Conservation (phyloP, 2,888 invertebrate genomes). For the Sisyra nigra region DNA sequence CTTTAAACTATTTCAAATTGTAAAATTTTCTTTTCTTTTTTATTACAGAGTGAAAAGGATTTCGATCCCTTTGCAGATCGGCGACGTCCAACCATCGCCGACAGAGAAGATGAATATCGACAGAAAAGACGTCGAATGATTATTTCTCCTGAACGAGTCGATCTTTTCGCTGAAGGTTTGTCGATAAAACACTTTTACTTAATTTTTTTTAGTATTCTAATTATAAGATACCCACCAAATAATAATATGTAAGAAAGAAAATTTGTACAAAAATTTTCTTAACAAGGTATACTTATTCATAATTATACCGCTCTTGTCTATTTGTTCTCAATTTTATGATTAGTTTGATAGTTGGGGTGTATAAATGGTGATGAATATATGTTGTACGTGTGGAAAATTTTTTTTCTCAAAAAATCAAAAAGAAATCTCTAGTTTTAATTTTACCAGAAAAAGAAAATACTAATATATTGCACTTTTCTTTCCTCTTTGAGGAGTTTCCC, state of each 20-base stretch:
- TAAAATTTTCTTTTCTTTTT: slow-evolving; percentile 3
- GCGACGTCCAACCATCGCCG: slow-evolving; percentile 80
- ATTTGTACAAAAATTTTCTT: neutral
- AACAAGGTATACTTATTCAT: neutral
- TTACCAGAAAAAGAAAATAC: slow-evolving; percentile 11
- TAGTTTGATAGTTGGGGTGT: slow-evolving; percentile 21
- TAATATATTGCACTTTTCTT: slow-evolving; percentile 19
- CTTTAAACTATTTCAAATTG: too few species aligned
- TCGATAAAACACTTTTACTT: slow-evolving; percentile 18
- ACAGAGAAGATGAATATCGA: slow-evolving; percentile 93
- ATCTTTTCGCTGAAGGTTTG: slow-evolving; percentile 96
- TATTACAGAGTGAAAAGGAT: slow-evolving; percentile 67
- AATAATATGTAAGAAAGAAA: neutral
- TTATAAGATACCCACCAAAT: too few species aligned
- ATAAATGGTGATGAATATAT: slow-evolving; percentile 18
- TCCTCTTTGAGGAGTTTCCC: slow-evolving; percentile 16
- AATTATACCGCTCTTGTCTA: neutral
- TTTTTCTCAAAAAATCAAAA: neutral
- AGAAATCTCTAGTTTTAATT: neutral
- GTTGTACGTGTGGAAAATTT: slow-evolving; percentile 9
- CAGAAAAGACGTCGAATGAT: slow-evolving; percentile 78
- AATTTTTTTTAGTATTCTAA: slow-evolving; percentile 1
- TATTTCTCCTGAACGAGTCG: slow-evolving; percentile 92
- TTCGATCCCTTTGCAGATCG: slow-evolving; percentile 91
- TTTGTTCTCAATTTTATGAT: neutral